Conservation (phyloP, 2,113 vertebrate species). For the Sterrhoptilus dennistouni region DNA sequence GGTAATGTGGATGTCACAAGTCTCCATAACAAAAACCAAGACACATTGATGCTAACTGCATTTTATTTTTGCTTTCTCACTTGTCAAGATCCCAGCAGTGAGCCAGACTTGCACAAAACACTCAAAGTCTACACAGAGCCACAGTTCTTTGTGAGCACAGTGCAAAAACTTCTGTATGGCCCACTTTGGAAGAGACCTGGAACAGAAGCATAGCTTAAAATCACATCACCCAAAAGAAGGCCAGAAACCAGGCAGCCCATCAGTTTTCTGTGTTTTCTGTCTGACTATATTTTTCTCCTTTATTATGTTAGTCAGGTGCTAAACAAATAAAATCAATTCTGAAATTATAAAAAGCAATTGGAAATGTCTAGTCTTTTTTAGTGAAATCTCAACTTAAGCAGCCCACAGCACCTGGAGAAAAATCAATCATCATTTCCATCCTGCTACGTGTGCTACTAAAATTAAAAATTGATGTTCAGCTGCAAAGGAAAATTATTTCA, state of each 20-base stretch:
- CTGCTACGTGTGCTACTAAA: slow-evolving; percentile 54
- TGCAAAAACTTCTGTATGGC: background rate
- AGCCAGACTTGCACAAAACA: background rate
- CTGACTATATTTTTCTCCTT: background rate
- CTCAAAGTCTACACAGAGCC: background rate
- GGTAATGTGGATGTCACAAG: background rate
- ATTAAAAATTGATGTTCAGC: slow-evolving; percentile 68
- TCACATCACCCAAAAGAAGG: background rate
- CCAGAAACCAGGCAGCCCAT: background rate
- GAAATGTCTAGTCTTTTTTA: slow-evolving; percentile 72
- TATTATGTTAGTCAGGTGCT: slow-evolving; percentile 45
- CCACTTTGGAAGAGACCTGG: background rate
- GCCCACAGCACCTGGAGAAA: slow-evolving; percentile 61
- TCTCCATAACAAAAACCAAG: background rate
- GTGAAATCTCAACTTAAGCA: slow-evolving; percentile 65
- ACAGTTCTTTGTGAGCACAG: background rate
- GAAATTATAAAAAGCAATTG: slow-evolving; percentile 71
- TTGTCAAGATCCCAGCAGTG: background rate
- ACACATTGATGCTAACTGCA: background rate
- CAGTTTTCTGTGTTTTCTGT: background rate
- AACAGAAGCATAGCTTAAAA: background rate
- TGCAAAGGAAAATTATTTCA: slow-evolving; percentile 67
- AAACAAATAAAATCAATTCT: slow-evolving; percentile 74
- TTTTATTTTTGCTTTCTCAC: slow-evolving; percentile 21
- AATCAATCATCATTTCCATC: slow-evolving; percentile 74